Base-by-base conservation (phyloP, 2,113 vertebrate species). In the Sinocyclocheilus maitianheensis region DNA sequence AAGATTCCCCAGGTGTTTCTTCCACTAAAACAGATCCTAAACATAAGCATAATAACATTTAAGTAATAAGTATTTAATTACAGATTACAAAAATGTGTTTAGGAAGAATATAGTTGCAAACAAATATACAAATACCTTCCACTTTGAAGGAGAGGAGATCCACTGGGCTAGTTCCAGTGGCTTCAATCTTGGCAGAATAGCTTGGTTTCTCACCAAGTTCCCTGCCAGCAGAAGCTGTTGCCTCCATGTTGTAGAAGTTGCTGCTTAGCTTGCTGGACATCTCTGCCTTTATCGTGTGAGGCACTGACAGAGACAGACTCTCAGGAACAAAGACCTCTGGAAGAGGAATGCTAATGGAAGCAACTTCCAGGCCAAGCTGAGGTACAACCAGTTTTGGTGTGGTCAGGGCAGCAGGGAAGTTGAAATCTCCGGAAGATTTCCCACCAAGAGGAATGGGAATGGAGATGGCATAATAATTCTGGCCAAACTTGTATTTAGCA, bases 211-310 rank as follows among this genome's bases (percentile, higher is more conserved):
- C 90, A 62, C 82, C 94, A 84, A 94, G 93, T 84, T 94, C 95
- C 91, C 96, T 96, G 10, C 95, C 96, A 0, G 92, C 94, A 20
- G 90, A 93, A 78, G 94, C 92, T 0, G 91, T 92, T 10, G 93
- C 96, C 0, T 97, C 96, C 94, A 97, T 95, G 85, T 98, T 95
- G 87, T 99, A 99, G 20, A 96, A 87, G 91, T 99, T 99, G 94
- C 96, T 98, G 86, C 92, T 94, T 87, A 99, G 40, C 0, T 94
- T 91, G 14, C 96, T 89, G 53, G 95, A 96, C 82, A 97, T 22
- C 53, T 97, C 96, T 81, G 96, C 92, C 85, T 94, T 91, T 51
- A 95, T 96, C 88, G 97, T 80, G 26, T 96, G 91, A 86, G 97
- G 98, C 62, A 99, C 83, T 71, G 1, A 92, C 11, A 99, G 92